These are phyloP conservation scores for Sceloporus tristichus DNA, from an alignment of 2,113 vertebrate genomes.

Conservation along the genomic window DNA sequence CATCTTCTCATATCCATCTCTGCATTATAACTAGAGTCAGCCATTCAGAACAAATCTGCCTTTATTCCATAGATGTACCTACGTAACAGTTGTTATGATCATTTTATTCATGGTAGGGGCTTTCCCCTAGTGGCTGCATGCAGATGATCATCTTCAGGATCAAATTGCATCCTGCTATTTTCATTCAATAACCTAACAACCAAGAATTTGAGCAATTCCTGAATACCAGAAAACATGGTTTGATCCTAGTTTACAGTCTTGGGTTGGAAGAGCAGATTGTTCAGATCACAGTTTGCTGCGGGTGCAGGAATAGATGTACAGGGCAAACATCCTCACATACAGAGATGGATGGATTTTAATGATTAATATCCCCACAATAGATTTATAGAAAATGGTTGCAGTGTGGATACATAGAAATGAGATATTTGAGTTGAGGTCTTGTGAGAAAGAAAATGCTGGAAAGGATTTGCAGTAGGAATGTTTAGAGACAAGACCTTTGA, in stretches of 20 bases:
- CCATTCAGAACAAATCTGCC: not conserved
- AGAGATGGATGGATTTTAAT: too few relatives aligned
- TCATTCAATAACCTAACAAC: not conserved
- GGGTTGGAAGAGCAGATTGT: too few relatives aligned
- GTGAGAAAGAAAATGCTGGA: too few relatives aligned
- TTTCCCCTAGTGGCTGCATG: not conserved
- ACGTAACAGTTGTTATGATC: not conserved
- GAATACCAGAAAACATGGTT: not conserved
- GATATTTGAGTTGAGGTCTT: too few relatives aligned
- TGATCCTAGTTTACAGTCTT: not conserved
- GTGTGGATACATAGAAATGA: too few relatives aligned
- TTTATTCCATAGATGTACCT: not conserved
- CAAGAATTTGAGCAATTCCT: not conserved
- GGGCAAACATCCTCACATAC: too few relatives aligned
- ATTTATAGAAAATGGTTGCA: too few relatives aligned
- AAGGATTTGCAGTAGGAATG: too few relatives aligned
- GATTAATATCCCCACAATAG: too few relatives aligned
- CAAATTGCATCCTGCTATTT: not conserved
- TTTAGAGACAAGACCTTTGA: too few relatives aligned
- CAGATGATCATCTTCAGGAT: not conserved
- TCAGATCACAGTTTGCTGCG: too few relatives aligned
- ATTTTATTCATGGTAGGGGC: not conserved
- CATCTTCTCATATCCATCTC: not conserved
- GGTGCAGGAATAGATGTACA: too few relatives aligned
- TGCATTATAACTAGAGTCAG: not conserved